Conservation (phyloP, 2,888 invertebrate species). For the Amphipoea lucens region DNA sequence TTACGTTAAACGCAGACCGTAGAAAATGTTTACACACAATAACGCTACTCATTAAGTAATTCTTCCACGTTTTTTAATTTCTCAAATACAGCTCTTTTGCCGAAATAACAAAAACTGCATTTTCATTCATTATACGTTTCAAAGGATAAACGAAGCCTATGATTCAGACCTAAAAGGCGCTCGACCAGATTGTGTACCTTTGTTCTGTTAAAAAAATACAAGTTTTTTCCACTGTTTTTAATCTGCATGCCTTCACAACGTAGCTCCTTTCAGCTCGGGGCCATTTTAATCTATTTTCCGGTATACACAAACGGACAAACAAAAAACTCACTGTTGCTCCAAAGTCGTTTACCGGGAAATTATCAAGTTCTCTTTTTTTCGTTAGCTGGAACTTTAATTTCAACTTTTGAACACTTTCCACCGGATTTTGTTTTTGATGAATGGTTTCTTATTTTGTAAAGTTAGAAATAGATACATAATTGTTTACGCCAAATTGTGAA, state of each 20-base stretch:
- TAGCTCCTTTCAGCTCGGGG: conserved; percentile 80
- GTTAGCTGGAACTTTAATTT: conserved; percentile 39
- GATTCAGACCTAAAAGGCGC: conserved; percentile 58
- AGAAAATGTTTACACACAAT: conserved; percentile 23
- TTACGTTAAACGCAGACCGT: not conserved
- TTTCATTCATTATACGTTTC: conserved; percentile 56
- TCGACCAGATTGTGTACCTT: conserved; percentile 76
- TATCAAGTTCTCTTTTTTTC: conserved; percentile 65
- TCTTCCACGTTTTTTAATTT: conserved; percentile 27
- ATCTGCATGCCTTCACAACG: conserved; percentile 85
- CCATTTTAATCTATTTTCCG: conserved; percentile 87
- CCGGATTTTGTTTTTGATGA: conserved; percentile 43
- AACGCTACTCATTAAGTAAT: conserved; percentile 8
- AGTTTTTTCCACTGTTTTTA: conserved; percentile 83
- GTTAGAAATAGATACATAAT: conserved; percentile 53
- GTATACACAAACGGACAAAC: conserved; percentile 79
- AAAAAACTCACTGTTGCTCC: conserved; percentile 70
- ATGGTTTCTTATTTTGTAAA: conserved; percentile 35
- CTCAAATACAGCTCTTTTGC: conserved; percentile 25
- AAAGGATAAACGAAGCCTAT: conserved; percentile 62
- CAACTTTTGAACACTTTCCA: conserved; percentile 47
- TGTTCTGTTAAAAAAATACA: conserved; percentile 73
- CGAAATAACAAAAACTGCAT: conserved; percentile 55
- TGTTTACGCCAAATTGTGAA: conserved; percentile 36
- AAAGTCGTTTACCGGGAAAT: conserved; percentile 77